phyloP scores from a whole-genome alignment of 2,113 vertebrate genomes.

The Albula goreensis region DNA sequence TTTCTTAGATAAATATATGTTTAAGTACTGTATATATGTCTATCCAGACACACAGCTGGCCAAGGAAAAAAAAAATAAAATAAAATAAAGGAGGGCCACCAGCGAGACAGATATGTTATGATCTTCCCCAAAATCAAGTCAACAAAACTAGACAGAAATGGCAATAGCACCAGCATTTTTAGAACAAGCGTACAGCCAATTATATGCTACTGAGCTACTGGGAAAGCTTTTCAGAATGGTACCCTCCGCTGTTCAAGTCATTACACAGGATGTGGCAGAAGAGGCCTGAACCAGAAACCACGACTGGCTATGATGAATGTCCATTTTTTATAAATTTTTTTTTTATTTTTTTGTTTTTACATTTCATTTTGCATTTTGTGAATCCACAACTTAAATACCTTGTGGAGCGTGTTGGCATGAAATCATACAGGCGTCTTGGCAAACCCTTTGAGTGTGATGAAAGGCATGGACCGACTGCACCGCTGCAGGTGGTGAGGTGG shows the following conservation, averaged over 20 bases:
- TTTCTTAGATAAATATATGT: slow-evolving; percentile 75
- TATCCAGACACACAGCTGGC: slow-evolving; percentile 66
- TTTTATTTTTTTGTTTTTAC: neutral
- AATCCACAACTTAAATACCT: neutral
- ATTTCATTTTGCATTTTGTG: slow-evolving; percentile 17
- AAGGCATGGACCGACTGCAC: neutral
- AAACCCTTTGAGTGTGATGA: neutral
- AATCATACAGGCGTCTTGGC: neutral
- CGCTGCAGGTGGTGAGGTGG: neutral
- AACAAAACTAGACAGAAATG: slow-evolving; percentile 53
- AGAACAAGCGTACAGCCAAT: slow-evolving; percentile 50
- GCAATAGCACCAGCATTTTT: slow-evolving; percentile 66
- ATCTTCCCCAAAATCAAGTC: slow-evolving; percentile 64
- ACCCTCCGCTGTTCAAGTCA: slow-evolving; percentile 69
- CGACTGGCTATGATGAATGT: slow-evolving; percentile 9
- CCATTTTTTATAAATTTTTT: neutral
- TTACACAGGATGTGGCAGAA: slow-evolving; percentile 63
- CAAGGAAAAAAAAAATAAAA: slow-evolving; percentile 63
- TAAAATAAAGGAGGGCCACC: slow-evolving; percentile 52
- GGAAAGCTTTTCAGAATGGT: slow-evolving; percentile 56
- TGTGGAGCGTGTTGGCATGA: neutral
- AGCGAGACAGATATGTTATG: slow-evolving; percentile 58
- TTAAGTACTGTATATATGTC: slow-evolving; percentile 73
- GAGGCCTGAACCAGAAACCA: slow-evolving; percentile 19
- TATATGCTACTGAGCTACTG: slow-evolving; percentile 66